Percentiles rank a stretch among this genome's conserved stretches.
Conservation (phyloP, 64 coral and sea anemone genomes). For the Cladopsammia gracilis region DNA sequence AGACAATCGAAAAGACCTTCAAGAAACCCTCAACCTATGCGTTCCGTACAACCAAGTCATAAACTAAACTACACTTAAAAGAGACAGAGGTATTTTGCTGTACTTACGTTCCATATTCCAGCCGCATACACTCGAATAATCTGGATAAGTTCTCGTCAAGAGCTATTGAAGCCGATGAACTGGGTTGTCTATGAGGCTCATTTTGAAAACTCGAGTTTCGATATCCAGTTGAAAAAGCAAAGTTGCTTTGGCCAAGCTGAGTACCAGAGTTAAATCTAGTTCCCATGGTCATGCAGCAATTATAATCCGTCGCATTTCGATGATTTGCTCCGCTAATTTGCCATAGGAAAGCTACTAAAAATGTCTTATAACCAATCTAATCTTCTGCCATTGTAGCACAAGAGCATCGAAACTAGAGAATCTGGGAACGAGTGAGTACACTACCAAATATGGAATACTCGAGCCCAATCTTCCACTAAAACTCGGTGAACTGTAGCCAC, state of each 20-base stretch:
- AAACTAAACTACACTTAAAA: neutral
- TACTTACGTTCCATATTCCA: slow-evolving; percentile 93
- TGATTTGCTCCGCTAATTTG: slow-evolving; percentile 16
- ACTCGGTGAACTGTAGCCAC: too few species aligned
- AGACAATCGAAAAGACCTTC: too few species aligned
- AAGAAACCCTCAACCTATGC: too few species aligned
- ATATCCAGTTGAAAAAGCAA: neutral
- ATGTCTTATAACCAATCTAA: neutral
- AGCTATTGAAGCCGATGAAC: neutral
- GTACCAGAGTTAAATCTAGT: neutral
- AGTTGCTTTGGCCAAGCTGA: slow-evolving; percentile 3
- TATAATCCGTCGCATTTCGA: slow-evolving; percentile 43
- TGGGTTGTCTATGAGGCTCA: neutral
- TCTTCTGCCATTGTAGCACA: slow-evolving; percentile 20
- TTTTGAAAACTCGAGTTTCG: neutral
- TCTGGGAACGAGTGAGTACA: neutral
- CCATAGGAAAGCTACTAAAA: neutral
- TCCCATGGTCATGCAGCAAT: neutral
- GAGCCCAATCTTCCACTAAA: neutral
- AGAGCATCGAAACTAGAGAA: neutral
- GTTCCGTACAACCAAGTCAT: neutral
- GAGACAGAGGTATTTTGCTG: neutral
- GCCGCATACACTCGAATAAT: slow-evolving; percentile 88
- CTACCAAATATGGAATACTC: slow-evolving; percentile 16
- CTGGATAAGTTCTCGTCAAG: slow-evolving; percentile 93